Evolutionary conservation across 2,888 invertebrate genomes (phyloP), one percentile per base, ranked within the genome.

Genomic region (Galerucella calmariensis): DNA sequence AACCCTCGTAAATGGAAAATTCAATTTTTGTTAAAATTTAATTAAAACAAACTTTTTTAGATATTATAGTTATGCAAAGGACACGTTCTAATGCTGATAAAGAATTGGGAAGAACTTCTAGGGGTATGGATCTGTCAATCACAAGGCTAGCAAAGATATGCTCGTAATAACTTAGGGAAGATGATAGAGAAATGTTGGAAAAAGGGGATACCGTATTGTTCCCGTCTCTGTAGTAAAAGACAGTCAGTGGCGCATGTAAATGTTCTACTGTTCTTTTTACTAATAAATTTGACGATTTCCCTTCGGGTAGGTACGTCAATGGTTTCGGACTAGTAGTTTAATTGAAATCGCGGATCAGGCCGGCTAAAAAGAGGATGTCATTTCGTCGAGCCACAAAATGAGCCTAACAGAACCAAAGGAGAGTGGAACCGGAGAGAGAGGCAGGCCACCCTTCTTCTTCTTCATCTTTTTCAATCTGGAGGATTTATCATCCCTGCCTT

Each of bases 311-410:
- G 46, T 51, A 35, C 67, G 67, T 56, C 67, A 12, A 27, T 67
- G 67, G 14, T n/a, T 67, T 56, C 67, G 58, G 66, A 69, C 69
- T 44, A 51, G 69, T 82, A 81, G 83, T 86, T 86, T 86, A 86
- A 86, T 86, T 86, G 86, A 85, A 86, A 86, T 82, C 85, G 85
- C 86, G 86, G 86, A 86, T 86, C 85, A 86, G 85, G 84, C 83
- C 81, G 83, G 84, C 84, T 86, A 86, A 86, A 86, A 86, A 86
- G 86, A 86, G 86, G 85, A 86, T 86, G 86, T 86, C 86, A 86
- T 86, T 86, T 85, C 85, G 83, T 20, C 61, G 46, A 84, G 83
- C 85, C 83, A 81, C 83, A 84, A 85, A 85, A 85, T 83, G 84
- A 85, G 63, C 41, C 63, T 20, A 63, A 11, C 20, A 20, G 16